phyloP scores from a whole-genome alignment of 2,797 vertebrate genomes.

The Serranus cabrilla region DNA sequence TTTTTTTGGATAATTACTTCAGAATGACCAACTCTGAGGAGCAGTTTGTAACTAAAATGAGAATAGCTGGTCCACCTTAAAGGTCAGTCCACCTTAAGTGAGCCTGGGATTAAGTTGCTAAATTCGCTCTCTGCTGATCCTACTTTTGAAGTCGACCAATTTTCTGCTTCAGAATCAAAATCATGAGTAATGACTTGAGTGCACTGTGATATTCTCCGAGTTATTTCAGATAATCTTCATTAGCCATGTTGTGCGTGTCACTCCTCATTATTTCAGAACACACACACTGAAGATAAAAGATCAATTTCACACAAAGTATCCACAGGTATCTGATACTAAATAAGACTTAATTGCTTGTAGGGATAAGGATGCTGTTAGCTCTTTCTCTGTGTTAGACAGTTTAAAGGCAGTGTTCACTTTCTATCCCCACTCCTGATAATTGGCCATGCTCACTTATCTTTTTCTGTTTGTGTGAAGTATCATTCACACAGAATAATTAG shows the following conservation, averaged over 20 bases:
- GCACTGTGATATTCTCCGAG: conserved; percentile 34
- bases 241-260: conserved; percentile 19
- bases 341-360: conserved; percentile 45
- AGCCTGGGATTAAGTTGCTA: too few relatives aligned
- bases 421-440: conserved; percentile 64
- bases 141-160: too few relatives aligned
- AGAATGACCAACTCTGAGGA: too few relatives aligned
- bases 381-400: conserved; percentile 49
- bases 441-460: conserved; percentile 71
- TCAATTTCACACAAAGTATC: conserved; percentile 2
- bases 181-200: neutral
- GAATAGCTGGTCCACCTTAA: too few relatives aligned
- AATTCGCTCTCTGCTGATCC: too few relatives aligned
- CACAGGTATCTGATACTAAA: conserved; percentile 32
- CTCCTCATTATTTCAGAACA: conserved; percentile 38
- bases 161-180: too few relatives aligned
- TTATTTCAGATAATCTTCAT: conserved; percentile 21
- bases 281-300: conserved; percentile 2
- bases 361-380: conserved; percentile 44
- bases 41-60: too few relatives aligned
- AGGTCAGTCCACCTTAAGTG: too few relatives aligned
- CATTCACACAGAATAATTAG: conserved; percentile 84
- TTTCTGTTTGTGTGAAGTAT: conserved; percentile 78
- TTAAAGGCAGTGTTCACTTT: conserved; percentile 57
- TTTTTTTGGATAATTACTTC: too few relatives aligned